phyloP scores from a whole-genome alignment of 2,113 vertebrate genomes.

The Hypocryptadius cinnamomeus region DNA sequence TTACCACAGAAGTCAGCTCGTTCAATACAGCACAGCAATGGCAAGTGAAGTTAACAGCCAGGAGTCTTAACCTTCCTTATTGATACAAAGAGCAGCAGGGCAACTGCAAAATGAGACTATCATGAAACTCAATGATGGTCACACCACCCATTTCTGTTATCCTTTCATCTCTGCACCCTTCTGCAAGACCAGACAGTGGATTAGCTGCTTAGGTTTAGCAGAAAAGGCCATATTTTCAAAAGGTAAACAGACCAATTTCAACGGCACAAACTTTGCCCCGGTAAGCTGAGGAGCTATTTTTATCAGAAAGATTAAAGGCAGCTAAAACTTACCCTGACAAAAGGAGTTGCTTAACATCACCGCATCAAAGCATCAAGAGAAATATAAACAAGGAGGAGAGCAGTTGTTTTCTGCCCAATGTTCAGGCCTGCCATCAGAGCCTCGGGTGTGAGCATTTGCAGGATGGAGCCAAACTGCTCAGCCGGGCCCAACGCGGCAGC shows the following conservation, averaged over 20 bases:
- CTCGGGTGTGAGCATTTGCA: not conserved
- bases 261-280: not conserved
- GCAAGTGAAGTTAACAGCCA: not conserved
- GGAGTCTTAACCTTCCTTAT: not conserved
- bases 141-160: not conserved
- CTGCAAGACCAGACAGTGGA: not conserved
- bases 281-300: constrained; percentile 14
- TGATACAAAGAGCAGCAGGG: not conserved
- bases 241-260: not conserved
- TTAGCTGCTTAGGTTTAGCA: not conserved
- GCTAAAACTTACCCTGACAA: constrained; percentile 29
- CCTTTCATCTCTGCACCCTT: not conserved
- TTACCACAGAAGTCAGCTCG: not conserved
- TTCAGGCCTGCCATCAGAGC: not conserved
- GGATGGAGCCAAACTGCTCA: not conserved
- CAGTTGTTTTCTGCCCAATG: not conserved
- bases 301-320: constrained; percentile 47
- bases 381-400: not conserved
- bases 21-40: not conserved
- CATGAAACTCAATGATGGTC: not conserved
- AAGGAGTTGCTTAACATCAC: constrained; percentile 16
- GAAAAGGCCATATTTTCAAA: not conserved
- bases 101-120: not conserved
- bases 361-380: not conserved
- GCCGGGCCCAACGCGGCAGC: not conserved